Evolutionary conservation across 2,797 vertebrate genomes (phyloP).

Genomic region (Momotus momota): DNA sequence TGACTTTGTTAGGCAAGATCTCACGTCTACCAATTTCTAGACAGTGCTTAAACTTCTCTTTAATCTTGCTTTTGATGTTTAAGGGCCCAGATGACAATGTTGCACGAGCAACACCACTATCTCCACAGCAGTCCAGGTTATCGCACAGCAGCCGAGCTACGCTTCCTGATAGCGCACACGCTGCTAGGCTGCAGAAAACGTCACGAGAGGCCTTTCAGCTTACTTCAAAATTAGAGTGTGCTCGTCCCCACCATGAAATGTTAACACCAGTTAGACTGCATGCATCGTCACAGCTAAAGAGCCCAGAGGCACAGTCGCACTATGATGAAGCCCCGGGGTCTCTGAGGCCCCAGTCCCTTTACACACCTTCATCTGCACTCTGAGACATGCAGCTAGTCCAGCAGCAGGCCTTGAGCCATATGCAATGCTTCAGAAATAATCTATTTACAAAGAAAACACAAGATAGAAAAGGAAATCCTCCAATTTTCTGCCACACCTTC

Average conservation of each 20-base stretch:
- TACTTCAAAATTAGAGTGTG: not conserved
- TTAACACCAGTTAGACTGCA: not conserved
- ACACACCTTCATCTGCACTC: not conserved
- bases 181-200: not conserved
- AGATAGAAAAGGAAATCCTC: constrained; percentile 25
- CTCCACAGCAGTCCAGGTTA: not conserved
- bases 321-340: not conserved
- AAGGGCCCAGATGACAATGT: not conserved
- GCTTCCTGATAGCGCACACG: not conserved
- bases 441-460: constrained; percentile 6
- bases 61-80: not conserved
- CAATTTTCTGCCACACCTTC: not conserved
- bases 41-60: not conserved
- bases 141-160: not conserved
- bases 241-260: not conserved
- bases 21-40: not conserved
- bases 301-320: not conserved
- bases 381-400: not conserved
- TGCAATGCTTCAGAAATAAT: not conserved
- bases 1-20: not conserved
- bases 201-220: not conserved
- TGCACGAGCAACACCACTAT: not conserved
- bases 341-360: not conserved
- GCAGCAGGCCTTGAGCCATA: not conserved
- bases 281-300: fast-evolving